These are phyloP conservation scores for Pagrus major DNA, from an alignment of 2,113 vertebrate species.

Conservation along the genomic window DNA sequence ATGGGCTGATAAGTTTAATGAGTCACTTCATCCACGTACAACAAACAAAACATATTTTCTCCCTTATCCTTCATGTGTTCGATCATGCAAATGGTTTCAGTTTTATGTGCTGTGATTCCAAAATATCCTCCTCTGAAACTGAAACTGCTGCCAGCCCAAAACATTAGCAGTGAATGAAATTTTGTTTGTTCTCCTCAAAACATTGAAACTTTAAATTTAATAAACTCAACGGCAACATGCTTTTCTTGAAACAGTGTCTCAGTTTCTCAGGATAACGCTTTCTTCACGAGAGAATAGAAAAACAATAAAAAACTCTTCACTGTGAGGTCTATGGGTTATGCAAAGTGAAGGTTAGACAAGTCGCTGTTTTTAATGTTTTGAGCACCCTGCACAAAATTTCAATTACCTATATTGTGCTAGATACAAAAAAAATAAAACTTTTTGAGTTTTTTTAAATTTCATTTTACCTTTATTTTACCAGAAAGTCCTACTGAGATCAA, in stretches of 20 bases:
- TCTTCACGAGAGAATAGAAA: background rate
- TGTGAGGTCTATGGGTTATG: background rate
- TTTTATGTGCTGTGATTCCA: background rate
- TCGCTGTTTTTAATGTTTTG: background rate
- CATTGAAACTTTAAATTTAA: background rate
- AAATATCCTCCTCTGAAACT: background rate
- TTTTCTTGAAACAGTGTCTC: background rate
- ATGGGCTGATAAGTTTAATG: conserved; percentile 33
- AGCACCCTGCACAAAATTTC: background rate
- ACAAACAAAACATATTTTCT: background rate
- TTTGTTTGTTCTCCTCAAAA: background rate
- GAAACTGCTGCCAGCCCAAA: background rate
- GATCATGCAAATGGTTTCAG: background rate
- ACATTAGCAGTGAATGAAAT: background rate
- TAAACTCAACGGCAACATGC: background rate
- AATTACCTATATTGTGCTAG: background rate
- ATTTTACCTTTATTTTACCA: too few relatives aligned
- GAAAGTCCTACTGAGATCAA: too few relatives aligned
- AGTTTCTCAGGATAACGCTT: background rate
- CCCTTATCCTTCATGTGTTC: background rate
- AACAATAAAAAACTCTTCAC: background rate
- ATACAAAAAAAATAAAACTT: too few relatives aligned
- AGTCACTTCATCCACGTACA: conserved; percentile 7
- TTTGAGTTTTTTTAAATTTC: too few relatives aligned
- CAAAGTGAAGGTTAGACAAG: background rate